These are phyloP conservation scores for Malaclemys terrapin DNA, from an alignment of 2,113 vertebrate species.

Conservation along the genomic window DNA sequence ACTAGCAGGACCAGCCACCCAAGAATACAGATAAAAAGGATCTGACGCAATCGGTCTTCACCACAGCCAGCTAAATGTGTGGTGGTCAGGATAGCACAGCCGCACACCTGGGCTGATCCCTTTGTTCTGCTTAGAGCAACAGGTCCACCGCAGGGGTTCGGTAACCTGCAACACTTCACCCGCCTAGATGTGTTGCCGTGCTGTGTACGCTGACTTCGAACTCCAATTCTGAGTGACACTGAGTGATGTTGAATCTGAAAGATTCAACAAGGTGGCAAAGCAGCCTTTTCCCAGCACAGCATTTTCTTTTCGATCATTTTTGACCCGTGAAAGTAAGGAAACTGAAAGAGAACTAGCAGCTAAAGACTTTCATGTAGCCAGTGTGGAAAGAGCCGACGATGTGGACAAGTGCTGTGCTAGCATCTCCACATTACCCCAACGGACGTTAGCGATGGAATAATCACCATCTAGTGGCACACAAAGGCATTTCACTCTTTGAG, in stretches of 20 bases:
- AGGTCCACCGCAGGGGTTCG: neutral
- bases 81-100: rapidly evolving
- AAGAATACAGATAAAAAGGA: neutral
- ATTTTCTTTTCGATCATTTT: neutral
- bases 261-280: rapidly evolving
- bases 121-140: neutral
- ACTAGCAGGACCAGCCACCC: neutral
- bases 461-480: constrained; percentile 50
- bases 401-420: rapidly evolving
- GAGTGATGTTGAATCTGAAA: neutral
- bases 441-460: neutral
- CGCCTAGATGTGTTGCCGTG: neutral
- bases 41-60: neutral
- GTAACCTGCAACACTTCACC: neutral
- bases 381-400: rapidly evolving
- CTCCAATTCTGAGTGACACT: neutral
- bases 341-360: neutral
- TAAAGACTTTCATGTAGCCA: rapidly evolving
- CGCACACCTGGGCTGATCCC: neutral
- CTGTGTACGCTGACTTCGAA: neutral
- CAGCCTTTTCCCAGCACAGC: rapidly evolving
- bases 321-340: rapidly evolving
- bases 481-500: constrained; percentile 43
- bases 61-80: neutral
- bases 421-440: neutral